phyloP scores from a whole-genome alignment of 1,140 invertebrate species.

The Penaeus indicus region DNA sequence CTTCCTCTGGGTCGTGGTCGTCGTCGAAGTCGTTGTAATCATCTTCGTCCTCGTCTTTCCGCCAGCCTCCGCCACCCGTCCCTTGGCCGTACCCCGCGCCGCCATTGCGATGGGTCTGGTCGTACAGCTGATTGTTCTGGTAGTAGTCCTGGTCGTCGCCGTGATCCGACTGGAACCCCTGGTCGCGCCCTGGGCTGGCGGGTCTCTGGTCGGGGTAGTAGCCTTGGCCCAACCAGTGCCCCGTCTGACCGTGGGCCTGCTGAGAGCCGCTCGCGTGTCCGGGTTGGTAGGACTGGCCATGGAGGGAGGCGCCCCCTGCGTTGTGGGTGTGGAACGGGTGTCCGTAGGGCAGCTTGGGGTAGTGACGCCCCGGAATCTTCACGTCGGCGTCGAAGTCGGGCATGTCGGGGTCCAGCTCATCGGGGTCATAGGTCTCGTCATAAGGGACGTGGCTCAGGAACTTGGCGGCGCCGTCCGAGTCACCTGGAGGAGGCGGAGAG shows the following conservation, averaged over 20 bases:
- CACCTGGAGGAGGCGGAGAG: slow-evolving; percentile 1
- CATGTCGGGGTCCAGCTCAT: background rate
- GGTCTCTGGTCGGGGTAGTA: background rate
- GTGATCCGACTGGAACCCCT: background rate
- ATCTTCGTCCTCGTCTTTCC: background rate
- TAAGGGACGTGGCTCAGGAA: slow-evolving; percentile 44
- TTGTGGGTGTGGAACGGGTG: background rate
- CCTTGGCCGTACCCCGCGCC: background rate
- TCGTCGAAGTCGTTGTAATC: background rate
- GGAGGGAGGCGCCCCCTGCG: background rate
- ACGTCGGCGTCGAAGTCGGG: slow-evolving; percentile 48
- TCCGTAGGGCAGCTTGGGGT: slow-evolving; percentile 47
- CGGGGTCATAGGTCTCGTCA: slow-evolving; percentile 12
- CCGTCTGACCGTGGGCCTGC: too few species aligned
- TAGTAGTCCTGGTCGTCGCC: background rate
- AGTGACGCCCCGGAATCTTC: slow-evolving; percentile 45
- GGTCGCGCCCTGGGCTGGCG: slow-evolving; percentile 28
- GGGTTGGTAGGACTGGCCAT: background rate
- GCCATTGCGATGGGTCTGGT: background rate
- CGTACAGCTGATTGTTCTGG: background rate
- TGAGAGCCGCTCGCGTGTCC: too few species aligned
- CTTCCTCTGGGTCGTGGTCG: slow-evolving; percentile 1
- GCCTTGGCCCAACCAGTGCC: background rate
- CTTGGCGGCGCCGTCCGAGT: slow-evolving; percentile 33
- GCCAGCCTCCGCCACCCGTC: background rate